A percentile compares a stretch with the other conserved stretches of the same genome.
phyloP scores from a whole-genome alignment of 92 coral and sea anemone genomes.

The Bergia puertoricense region DNA sequence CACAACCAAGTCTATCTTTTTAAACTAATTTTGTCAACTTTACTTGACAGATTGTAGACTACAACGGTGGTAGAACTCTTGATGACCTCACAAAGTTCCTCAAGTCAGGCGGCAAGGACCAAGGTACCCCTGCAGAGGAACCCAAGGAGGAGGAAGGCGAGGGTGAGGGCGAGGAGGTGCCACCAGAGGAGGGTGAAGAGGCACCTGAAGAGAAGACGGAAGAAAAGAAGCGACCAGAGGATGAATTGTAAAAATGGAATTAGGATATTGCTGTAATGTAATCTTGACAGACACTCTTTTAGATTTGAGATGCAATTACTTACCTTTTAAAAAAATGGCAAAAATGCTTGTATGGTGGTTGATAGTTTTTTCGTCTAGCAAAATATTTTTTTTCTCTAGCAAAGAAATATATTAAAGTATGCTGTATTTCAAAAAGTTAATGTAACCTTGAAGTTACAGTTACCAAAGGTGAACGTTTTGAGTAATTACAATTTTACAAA shows the following conservation, averaged over 20 bases:
- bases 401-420: background rate
- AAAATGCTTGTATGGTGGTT: background rate
- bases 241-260: conserved; percentile 74
- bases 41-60: conserved; percentile 77
- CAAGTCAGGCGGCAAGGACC: conserved; percentile 89
- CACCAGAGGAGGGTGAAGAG: conserved; percentile 59
- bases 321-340: background rate
- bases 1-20: background rate
- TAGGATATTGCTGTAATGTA: background rate
- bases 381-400: background rate
- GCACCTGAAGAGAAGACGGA: conserved; percentile 54
- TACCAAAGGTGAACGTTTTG: background rate
- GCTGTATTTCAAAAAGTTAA: background rate
- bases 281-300: conserved; percentile 7
- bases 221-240: conserved; percentile 51
- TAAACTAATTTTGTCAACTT: background rate
- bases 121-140: conserved; percentile 52
- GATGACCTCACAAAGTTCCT: conserved; percentile 90
- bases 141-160: conserved; percentile 72
- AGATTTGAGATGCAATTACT: background rate
- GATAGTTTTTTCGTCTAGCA: background rate
- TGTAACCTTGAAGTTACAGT: conserved; percentile 5
- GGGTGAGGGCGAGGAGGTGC: conserved; percentile 49
- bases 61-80: conserved; percentile 92
- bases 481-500: conserved; percentile 12